Evolutionary conservation across 2,113 vertebrate species (phyloP).

Genomic region (Pteropus alecto): DNA sequence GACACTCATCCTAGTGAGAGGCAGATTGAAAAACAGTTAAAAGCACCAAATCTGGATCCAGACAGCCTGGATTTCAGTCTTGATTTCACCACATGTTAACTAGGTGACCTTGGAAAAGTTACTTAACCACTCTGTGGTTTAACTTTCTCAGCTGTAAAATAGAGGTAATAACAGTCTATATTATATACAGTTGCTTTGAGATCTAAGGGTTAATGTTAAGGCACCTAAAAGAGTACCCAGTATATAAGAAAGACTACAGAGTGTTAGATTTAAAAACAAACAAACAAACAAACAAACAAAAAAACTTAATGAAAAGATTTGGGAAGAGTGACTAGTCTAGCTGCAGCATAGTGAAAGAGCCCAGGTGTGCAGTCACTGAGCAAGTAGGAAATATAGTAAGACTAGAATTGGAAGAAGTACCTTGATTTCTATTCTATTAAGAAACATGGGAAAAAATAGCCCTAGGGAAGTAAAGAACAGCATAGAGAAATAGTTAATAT

Average conservation of each 20-base stretch:
- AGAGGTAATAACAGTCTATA: neutral
- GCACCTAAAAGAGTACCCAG: neutral
- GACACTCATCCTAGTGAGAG: neutral
- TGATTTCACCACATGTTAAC: neutral
- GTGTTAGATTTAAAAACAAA: neutral
- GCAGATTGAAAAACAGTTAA: neutral
- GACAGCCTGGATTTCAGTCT: neutral
- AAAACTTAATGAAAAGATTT: neutral
- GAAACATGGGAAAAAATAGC: neutral
- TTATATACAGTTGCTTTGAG: neutral
- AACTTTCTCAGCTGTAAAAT: neutral
- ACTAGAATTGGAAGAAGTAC: neutral
- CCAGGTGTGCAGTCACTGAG: neutral
- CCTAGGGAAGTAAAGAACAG: neutral
- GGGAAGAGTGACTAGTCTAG: neutral
- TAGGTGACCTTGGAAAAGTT: neutral
- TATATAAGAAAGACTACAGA: neutral
- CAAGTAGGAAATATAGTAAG: neutral
- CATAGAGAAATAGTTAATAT: neutral
- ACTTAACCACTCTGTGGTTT: neutral
- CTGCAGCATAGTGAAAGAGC: neutral
- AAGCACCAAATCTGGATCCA: neutral
- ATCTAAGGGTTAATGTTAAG: neutral
- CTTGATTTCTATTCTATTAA: neutral
- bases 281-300: no score